Evolutionary conservation across 2,888 invertebrate species (phyloP).

Genomic region (Nephrotoma guestfalica): DNA sequence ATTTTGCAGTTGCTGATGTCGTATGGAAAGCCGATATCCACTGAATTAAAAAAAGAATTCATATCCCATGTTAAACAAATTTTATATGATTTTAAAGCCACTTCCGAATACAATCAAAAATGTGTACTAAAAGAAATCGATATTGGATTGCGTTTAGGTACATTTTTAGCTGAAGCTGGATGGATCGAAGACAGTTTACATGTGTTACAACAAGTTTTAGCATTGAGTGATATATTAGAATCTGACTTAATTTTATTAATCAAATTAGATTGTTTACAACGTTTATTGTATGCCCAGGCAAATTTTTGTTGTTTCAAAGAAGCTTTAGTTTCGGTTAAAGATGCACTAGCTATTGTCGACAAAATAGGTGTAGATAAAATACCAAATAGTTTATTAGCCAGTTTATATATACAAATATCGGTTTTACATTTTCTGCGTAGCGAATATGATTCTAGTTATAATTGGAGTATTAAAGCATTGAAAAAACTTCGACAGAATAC

Average conservation of each 20-base stretch:
- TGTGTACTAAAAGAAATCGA: constrained; percentile 16
- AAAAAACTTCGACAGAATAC: constrained; percentile 45
- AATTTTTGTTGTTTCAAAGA: constrained; percentile 65
- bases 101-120: not conserved
- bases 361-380: constrained; percentile 33
- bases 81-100: constrained; percentile 1
- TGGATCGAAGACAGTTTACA: constrained; percentile 68
- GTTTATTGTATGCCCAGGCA: constrained; percentile 75
- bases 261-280: constrained; percentile 72
- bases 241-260: constrained; percentile 45
- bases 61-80: constrained; percentile 8
- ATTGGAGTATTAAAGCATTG: constrained; percentile 66
- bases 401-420: constrained; percentile 71
- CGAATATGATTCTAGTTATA: constrained; percentile 68
- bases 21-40: constrained; percentile 22
- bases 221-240: constrained; percentile 42
- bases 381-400: constrained; percentile 40
- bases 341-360: constrained; percentile 38
- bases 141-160: constrained; percentile 38
- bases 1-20: constrained; percentile 17
- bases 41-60: constrained; percentile 21
- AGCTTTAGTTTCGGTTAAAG: constrained; percentile 55
- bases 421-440: constrained; percentile 69
- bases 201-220: constrained; percentile 52
- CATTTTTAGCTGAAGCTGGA: constrained; percentile 78